Conservation (phyloP, 2,113 vertebrate genomes). For the Genyomyrus donnyi region DNA sequence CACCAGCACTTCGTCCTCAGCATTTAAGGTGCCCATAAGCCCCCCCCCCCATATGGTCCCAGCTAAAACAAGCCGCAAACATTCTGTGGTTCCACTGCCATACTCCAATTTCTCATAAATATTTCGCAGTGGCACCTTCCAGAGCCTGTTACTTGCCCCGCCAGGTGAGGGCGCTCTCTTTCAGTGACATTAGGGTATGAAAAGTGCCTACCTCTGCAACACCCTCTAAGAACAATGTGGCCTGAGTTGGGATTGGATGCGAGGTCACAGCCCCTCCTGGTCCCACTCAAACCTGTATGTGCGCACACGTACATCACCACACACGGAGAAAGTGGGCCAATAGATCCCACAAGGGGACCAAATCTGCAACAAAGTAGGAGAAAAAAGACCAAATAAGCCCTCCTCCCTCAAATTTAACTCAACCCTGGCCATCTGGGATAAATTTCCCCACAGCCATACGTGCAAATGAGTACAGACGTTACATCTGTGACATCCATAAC, state of each 20-base stretch:
- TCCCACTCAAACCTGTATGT: not conserved
- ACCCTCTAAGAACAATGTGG: not conserved
- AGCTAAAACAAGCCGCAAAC: too few species aligned
- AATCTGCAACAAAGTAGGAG: not conserved
- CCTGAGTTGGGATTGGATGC: not conserved
- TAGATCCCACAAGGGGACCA: not conserved
- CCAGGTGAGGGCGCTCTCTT: not conserved
- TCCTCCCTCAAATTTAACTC: not conserved
- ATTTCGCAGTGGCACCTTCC: not conserved
- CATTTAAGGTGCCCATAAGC: not conserved
- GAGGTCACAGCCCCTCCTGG: not conserved
- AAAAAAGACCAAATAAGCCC: not conserved
- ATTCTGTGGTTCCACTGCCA: not conserved
- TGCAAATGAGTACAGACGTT: not conserved
- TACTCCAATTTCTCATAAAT: not conserved
- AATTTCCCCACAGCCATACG: not conserved
- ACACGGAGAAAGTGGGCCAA: not conserved
- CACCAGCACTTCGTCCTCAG: not conserved
- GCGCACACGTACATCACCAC: not conserved
- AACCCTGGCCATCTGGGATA: not conserved
- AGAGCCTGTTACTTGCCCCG: not conserved
- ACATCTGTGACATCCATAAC: not conserved
- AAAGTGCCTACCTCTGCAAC: not conserved
- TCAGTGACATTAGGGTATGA: not conserved
- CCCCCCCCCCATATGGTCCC: not conserved